Base-by-base conservation (phyloP, 2,797 vertebrate genomes). In the Stomatorhinus walkeri region DNA sequence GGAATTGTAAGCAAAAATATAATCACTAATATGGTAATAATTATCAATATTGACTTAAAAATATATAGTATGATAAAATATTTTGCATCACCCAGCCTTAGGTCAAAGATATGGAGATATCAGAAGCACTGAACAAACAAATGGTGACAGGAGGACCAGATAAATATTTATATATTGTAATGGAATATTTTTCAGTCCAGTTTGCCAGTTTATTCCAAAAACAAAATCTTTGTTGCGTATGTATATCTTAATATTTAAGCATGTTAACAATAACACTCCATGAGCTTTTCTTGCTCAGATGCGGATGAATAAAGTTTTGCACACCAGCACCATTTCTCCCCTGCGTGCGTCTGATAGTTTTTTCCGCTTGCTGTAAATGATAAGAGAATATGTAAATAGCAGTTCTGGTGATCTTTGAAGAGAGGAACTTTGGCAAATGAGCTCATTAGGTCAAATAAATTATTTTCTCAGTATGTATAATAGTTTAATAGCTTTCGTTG, bases 381-480 rank as follows among this genome's bases (percentile, higher is more conserved):
- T 68, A 68, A 68, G 64, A 68, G 64, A 68, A 72, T 72, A 5
- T 14, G 10, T 32, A 68, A 68, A 68, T 5, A 72, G 64, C 64
- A 72, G 10, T 72, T 72, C 64, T 68, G 64, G 28, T 32, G 64
- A 68, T 68, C 24, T 68, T 32, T 68, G 64, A 49, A 89, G 24
- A 89, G 64, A 51, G 51, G 79, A 51, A 92, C 91, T 92, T 92
- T 92, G 91, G 93, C 92, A 93, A 93, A 89, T 79, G 76, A 90
- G 88, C 92, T 94, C 93, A 94, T 94, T 95, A 94, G 89, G 90
- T 90, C 64, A 90, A 91, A 90, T 89, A 91, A 92, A 91, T 90
- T 87, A 90, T 91, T 89, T 81, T 32, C 24, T 64, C 81, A 64
- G 79, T 84, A 28, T 89, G 91, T 89, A 91, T 88, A 92, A 89